Base-by-base conservation (phyloP, 2,888 invertebrate species). In the Tenthredo distinguenda region DNA sequence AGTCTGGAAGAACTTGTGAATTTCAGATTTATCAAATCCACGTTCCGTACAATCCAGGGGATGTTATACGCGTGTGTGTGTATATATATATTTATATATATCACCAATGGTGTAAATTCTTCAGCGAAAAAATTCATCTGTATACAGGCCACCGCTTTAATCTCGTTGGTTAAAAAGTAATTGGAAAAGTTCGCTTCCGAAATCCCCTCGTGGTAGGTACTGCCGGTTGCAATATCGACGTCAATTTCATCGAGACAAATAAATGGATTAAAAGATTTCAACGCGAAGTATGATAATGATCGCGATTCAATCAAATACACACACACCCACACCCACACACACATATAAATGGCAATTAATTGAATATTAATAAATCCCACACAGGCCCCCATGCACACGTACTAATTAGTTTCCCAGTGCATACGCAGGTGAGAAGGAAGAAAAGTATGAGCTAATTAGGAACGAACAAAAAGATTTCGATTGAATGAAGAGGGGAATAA, bases 181-280 rank as follows among this genome's bases (percentile, higher is more conserved):
- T 68, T 34, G 68, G 68, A 68, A 68, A 68, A 68, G 68, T 68
- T 68, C 18, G 31, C 34, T 18, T 34, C 34, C 68, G 12, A 62
- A 26, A 26, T 26, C 3, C 62, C 26, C 3, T 62, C 21, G 55
- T n/a, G 6, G 55, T 7, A 18, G 6, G 5, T 7, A 18, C n/a
- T 7, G 0, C 15, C 3, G 5, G n/a, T 9, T 26, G 26, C 26
- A 62, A 1, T 12, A 12, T 26, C 34, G 68, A 34, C 68, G 68
- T 68, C 68, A 68, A 68, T 68, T 34, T 34, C 12, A 68, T 26
- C 68, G 68, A 68, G 68, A 68, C 68, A 68, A 68, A 34, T 68
- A 68, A 34, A 68, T 15, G 68, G 26, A 68, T 68, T 68, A 2
- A 34, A 68, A 18, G 18, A 68, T 68, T 68, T 68, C 34, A 68